Evolutionary conservation across 2,113 vertebrate species (phyloP), one percentile per base, ranked within the genome.

Genomic region (Ophthalmolycus amberensis): DNA sequence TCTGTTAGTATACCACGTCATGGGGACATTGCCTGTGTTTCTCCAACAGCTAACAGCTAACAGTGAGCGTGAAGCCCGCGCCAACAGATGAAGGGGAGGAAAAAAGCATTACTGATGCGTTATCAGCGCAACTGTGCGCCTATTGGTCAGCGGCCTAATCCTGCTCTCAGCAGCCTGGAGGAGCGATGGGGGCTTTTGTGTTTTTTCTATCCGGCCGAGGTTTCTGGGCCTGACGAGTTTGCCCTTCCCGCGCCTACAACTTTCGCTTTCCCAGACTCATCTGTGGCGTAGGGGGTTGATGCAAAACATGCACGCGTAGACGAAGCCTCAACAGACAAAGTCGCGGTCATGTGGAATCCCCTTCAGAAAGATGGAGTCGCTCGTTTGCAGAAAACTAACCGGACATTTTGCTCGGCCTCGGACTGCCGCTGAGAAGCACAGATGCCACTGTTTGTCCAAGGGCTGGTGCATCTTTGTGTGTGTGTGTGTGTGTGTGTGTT

Each of bases 401-500:
- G 27, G 77, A 44, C 89, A 22, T 73, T 84, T 77, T 67, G 79
- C 83, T 82, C 72, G 59, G 52, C 74, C 50, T 63, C 18, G 25
- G 83, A 74, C 75, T 77, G 71, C 85, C 29, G 34, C 86, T 79
- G 88, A 85, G 89, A 91, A 70, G 87, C 88, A 89, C 88, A 92
- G 88, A 91, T 89, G 89, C 75, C 80, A 82, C 82, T 87, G 85
- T 91, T 90, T 90, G 85, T 89, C 87, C 75, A 77, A 76, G 54
- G 58, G 54, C 62, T 40, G 50, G 77, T 69, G 63, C 27, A 15
- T 66, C 71, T 69, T 52, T 59, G 18, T 29, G 34, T 22, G 59
- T 75, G 25, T 58, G 63, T 63, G 60, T 37, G 63, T 63, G 60
- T 37, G 38, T 40, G 22, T 65, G 63, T 63, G 60, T 37, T 32